phyloP scores from a whole-genome alignment of 2,113 vertebrate species.

The Monarcha castaneiventris region DNA sequence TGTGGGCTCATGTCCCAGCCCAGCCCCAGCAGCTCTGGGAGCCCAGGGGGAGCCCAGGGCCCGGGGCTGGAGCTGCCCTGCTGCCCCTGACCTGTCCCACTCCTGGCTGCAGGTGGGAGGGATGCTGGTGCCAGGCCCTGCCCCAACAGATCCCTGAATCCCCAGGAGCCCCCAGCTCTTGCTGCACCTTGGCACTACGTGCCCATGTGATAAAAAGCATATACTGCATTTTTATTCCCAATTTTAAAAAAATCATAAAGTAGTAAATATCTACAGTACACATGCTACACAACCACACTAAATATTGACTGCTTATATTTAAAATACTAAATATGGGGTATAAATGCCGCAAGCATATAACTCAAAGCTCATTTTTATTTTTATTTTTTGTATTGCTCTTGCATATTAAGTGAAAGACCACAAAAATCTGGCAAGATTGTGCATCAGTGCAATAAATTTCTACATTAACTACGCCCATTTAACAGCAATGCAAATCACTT shows the following conservation, averaged over 20 bases:
- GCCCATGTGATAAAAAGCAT: neutral
- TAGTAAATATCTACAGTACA: neutral
- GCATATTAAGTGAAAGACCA: neutral
- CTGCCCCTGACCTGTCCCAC: fast-evolving
- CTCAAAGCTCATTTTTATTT: neutral
- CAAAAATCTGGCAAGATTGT: neutral
- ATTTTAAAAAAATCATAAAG: neutral
- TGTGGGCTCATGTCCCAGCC: no score
- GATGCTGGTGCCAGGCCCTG: no score
- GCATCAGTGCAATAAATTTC: neutral
- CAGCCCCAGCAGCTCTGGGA: neutral
- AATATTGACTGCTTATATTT: neutral
- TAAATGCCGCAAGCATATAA: neutral
- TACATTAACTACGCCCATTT: neutral
- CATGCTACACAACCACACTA: neutral
- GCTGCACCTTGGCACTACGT: neutral
- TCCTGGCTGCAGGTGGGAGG: neutral
- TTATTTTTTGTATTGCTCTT: neutral
- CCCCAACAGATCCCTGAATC: fast-evolving
- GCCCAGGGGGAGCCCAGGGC: no score
- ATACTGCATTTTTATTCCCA: neutral
- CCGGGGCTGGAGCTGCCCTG: fast-evolving
- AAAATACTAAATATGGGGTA: neutral
- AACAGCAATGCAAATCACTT: neutral
- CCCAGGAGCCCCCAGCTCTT: neutral